Percentiles rank a stretch among this genome's conserved stretches.
Conservation (phyloP, 1,140 invertebrate species). For the honey bee (Apis mellifera) region DNA sequence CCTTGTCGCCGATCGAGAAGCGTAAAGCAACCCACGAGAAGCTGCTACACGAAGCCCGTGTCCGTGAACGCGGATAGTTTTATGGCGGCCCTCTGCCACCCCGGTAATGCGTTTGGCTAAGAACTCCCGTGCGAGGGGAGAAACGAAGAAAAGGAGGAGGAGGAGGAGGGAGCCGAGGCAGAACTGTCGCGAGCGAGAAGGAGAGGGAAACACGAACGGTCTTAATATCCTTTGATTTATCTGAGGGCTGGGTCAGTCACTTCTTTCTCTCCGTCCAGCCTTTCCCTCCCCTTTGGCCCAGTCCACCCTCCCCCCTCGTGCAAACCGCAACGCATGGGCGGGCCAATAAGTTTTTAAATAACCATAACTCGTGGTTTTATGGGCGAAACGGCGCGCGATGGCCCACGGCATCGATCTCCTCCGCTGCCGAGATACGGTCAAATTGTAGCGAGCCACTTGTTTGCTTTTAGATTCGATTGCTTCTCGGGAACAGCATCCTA, state of each 20-base stretch:
- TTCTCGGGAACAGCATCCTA: constrained; percentile 39
- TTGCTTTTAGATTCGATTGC: constrained; percentile 66
- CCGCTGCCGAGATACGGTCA: constrained; percentile 55
- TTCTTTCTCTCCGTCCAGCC: neutral
- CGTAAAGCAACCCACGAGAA: constrained; percentile 60
- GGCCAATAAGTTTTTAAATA: constrained; percentile 81
- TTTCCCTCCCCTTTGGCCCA: neutral
- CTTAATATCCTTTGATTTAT: constrained; percentile 81
- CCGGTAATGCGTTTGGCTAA: constrained; percentile 74
- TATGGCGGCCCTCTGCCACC: constrained; percentile 73
- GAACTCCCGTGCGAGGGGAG: constrained; percentile 64
- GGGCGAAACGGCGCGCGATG: constrained; percentile 71
- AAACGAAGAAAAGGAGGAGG: neutral
- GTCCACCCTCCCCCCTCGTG: constrained; percentile 54
- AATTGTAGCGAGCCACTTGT: constrained; percentile 76
- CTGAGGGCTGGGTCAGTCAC: constrained; percentile 78
- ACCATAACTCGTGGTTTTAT: constrained; percentile 80
- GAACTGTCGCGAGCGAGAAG: neutral
- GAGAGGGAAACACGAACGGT: constrained; percentile 60
- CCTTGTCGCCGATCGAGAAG: constrained; percentile 60
- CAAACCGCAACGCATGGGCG: constrained; percentile 76
- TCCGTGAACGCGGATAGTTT: constrained; percentile 69
- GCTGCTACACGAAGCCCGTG: constrained; percentile 28
- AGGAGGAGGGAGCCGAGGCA: neutral
- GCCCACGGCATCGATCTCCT: constrained; percentile 56